Percentiles rank a stretch among this genome's conserved stretches.
These are phyloP conservation scores for Eristalis arbustorum DNA, from an alignment of 2,888 invertebrate species.

Conservation along the genomic window DNA sequence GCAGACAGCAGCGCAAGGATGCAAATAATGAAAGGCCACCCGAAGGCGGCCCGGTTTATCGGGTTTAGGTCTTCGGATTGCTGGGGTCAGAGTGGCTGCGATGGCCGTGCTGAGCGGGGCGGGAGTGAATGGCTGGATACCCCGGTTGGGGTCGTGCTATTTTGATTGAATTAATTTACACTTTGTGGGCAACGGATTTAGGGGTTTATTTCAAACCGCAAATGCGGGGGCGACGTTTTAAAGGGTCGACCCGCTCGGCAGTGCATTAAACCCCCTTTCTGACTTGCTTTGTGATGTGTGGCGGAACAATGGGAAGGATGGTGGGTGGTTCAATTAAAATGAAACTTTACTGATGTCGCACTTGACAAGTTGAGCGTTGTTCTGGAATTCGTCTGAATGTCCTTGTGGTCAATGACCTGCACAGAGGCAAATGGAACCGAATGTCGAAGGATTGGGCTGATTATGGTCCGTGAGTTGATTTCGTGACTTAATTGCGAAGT, in stretches of 20 bases:
- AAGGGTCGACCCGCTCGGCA: not conserved
- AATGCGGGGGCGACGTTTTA: not conserved
- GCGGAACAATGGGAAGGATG: not conserved
- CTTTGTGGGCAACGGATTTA: slow-evolving; percentile 42
- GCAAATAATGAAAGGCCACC: slow-evolving; percentile 5
- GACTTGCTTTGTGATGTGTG: not conserved
- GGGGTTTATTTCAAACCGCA: slow-evolving; percentile 23
- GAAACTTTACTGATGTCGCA: not conserved
- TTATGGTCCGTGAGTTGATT: not conserved
- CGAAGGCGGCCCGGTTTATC: not conserved
- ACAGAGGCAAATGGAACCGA: not conserved
- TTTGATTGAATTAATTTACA: slow-evolving; percentile 59
- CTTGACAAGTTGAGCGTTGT: not conserved
- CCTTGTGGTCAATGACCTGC: not conserved
- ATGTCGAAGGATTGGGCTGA: not conserved
- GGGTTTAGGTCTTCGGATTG: not conserved
- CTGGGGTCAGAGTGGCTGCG: not conserved
- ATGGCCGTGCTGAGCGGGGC: not conserved
- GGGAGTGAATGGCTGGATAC: not conserved
- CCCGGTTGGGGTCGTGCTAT: slow-evolving; percentile 25
- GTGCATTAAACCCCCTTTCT: not conserved
- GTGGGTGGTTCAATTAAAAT: not conserved
- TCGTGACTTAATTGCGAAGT: not conserved
- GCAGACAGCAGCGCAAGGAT: slow-evolving; percentile 21
- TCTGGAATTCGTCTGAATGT: not conserved